Evolutionary conservation across 2,888 invertebrate genomes (phyloP), one percentile per base, ranked within the genome.

Genomic region (Drosophila subquinaria): DNA sequence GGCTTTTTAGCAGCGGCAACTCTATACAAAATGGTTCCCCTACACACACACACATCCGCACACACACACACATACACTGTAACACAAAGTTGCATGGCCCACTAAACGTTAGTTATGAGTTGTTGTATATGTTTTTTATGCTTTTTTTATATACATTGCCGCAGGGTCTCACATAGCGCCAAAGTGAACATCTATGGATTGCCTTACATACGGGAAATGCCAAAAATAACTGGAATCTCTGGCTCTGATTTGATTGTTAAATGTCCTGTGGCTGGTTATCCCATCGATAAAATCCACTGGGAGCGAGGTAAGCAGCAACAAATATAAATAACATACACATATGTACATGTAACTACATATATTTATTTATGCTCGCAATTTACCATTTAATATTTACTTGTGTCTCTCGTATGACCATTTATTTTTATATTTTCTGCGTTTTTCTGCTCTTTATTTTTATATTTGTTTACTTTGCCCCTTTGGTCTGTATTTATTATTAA

Each of bases 221-320:
- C 97, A 38, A 96, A 96, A 94, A 96, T 97, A 75, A 97, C 96
- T 9, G 97, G 97, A 8, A 96, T 97, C 36, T 97, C 97, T 40
- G 97, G 97, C 47, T 96, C 94, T 84, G 96, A 96, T 92, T 94
- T 97, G 90, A 94, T 96, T 90, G 96, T 97, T 91, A 97, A 97
- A 93, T 97, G 97, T 92, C 97, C 97, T 9, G 97, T 97, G 20
- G 97, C 97, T 63, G 97, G 97, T 38, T 97, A 96, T 93, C 97
- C 97, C 30, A 97, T 97, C 80, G 96, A 97, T 92, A 95, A 95
- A 76, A 96, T 97, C 89, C 96, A 95, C 23, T 98, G 98, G 98
- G 97, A 97, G 93, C 95, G 97, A 94, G 97, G 97, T 97, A 92
- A 94, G 94, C 90, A 66, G 27, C 43, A 64, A n/a, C 17, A 33